phyloP scores from a whole-genome alignment of 1,140 invertebrate species.

The Elysia chlorotica region DNA sequence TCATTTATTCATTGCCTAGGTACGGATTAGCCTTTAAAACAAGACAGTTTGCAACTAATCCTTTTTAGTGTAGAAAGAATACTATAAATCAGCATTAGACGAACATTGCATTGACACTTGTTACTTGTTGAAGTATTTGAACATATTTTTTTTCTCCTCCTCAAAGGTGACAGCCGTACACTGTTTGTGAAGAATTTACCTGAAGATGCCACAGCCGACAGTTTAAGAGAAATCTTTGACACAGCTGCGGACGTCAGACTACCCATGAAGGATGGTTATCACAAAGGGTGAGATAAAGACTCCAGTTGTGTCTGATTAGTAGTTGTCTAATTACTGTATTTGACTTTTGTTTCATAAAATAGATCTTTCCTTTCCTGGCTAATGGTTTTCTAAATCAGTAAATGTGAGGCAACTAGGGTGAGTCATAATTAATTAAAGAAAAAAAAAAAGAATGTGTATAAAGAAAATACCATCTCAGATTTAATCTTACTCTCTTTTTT shows the following conservation, averaged over 20 bases:
- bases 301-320: background rate
- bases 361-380: too few relatives aligned
- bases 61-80: background rate
- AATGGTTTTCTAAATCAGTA: too few relatives aligned
- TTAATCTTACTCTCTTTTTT: background rate
- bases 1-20: background rate
- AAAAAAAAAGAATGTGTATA: background rate
- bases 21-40: background rate
- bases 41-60: background rate
- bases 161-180: constrained; percentile 24
- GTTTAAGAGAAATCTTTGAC: constrained; percentile 75
- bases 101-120: background rate
- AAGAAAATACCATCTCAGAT: background rate
- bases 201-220: constrained; percentile 78
- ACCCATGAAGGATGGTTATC: constrained; percentile 34
- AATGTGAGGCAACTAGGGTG: too few relatives aligned
- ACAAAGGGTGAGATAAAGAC: constrained; percentile 29
- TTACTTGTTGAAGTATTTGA: background rate
- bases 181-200: constrained; percentile 90
- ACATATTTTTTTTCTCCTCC: background rate
- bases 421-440: too few relatives aligned
- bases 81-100: background rate
- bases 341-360: too few relatives aligned
- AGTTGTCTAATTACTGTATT: too few relatives aligned
- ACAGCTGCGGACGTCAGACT: constrained; percentile 68